Percentiles rank a stretch among this genome's conserved stretches.
Evolutionary conservation across 1,140 invertebrate species (phyloP).

Genomic region (Vanessa tameamea): DNA sequence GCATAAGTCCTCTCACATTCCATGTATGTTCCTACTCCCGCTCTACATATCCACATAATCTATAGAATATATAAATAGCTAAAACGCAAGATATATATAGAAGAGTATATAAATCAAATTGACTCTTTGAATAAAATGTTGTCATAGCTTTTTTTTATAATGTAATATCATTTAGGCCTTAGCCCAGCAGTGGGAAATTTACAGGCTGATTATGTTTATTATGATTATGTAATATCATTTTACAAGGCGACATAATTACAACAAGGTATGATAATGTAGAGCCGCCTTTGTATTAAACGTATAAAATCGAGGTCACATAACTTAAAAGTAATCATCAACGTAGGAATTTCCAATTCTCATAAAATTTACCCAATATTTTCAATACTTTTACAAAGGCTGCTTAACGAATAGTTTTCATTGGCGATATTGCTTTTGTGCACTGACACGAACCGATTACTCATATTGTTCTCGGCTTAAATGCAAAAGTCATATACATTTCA

Average conservation of each 20-base stretch:
- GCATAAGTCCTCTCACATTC: too few relatives aligned
- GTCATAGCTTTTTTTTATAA: too few relatives aligned
- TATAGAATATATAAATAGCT: too few relatives aligned
- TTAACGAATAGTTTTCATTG: slow-evolving; percentile 73
- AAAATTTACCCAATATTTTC: slow-evolving; percentile 55
- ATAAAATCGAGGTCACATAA: slow-evolving; percentile 1
- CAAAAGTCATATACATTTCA: slow-evolving; percentile 53
- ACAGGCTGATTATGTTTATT: too few relatives aligned
- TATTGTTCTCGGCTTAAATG: slow-evolving; percentile 61
- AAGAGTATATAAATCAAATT: too few relatives aligned
- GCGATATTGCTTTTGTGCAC: slow-evolving; percentile 73
- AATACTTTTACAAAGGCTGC: slow-evolving; percentile 65
- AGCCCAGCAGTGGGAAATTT: too few relatives aligned
- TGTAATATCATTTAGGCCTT: background rate
- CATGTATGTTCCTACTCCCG: too few relatives aligned
- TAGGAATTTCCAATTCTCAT: slow-evolving; percentile 18
- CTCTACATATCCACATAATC: too few relatives aligned
- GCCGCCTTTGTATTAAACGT: background rate
- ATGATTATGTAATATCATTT: background rate
- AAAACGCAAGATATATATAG: too few relatives aligned
- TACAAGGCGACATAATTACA: background rate
- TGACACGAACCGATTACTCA: slow-evolving; percentile 65
- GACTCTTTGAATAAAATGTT: too few relatives aligned
- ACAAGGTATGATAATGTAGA: background rate
- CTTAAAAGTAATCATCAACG: slow-evolving; percentile 15